A percentile compares a stretch with the other conserved stretches of the same genome.
Evolutionary conservation across 2,888 invertebrate species (phyloP).

Genomic region (Acrobasis suavella): DNA sequence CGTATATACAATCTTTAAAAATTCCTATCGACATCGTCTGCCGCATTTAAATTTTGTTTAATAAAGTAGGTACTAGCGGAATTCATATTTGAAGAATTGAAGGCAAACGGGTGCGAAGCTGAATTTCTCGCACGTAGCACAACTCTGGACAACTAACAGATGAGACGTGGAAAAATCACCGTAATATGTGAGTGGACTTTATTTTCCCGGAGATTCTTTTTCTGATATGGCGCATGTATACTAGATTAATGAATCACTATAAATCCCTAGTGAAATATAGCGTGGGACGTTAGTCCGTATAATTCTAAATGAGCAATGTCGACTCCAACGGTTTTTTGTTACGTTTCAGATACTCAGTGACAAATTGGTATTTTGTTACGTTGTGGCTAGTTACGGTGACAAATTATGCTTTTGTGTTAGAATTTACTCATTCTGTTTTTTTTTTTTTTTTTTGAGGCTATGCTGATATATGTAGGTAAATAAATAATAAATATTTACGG

Average conservation of each 20-base stretch:
- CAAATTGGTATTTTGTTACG: slow-evolving; percentile 28
- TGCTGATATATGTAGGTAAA: too few species aligned
- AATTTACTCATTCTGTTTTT: neutral
- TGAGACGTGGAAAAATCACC: slow-evolving; percentile 72
- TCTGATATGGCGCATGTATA: slow-evolving; percentile 51
- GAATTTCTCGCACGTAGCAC: slow-evolving; percentile 60
- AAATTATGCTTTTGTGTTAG: neutral
- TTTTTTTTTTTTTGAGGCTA: too few species aligned
- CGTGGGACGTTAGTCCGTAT: slow-evolving; percentile 30
- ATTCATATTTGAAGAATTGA: neutral
- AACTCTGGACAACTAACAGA: slow-evolving; percentile 68
- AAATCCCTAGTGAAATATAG: slow-evolving; percentile 47
- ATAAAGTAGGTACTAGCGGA: too few species aligned
- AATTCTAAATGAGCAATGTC: slow-evolving; percentile 28
- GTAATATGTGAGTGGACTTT: slow-evolving; percentile 71
- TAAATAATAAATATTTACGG: too few species aligned
- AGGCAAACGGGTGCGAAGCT: neutral
- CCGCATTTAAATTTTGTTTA: too few species aligned
- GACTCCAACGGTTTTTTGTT: slow-evolving; percentile 28
- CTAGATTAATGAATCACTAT: slow-evolving; percentile 57
- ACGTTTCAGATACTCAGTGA: slow-evolving; percentile 20
- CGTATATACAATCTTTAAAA: too few species aligned
- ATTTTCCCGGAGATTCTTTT: slow-evolving; percentile 59
- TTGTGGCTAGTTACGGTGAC: neutral
- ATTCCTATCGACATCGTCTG: too few species aligned